Evolutionary conservation across 2,888 invertebrate species (phyloP).

Genomic region (Andrena dorsata): DNA sequence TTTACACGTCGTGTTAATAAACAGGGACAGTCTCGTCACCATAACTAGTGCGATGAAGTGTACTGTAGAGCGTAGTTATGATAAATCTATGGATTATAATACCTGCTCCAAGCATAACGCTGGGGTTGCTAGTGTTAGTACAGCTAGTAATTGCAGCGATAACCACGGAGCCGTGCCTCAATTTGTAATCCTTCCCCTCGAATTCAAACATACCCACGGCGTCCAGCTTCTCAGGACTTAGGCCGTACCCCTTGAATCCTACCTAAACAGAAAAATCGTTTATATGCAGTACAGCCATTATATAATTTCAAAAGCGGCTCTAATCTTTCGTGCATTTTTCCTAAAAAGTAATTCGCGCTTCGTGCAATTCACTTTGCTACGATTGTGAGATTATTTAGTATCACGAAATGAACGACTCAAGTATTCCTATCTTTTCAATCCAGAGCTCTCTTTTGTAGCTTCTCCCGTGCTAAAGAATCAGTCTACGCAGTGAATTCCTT

Average conservation of each 20-base stretch:
- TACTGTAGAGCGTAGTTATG: not conserved
- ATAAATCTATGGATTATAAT: conserved; percentile 49
- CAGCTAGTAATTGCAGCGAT: conserved; percentile 99
- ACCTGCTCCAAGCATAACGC: conserved; percentile 99
- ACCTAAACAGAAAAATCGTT: conserved; percentile 87
- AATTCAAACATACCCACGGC: conserved; percentile 91
- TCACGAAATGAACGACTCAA: too few species aligned
- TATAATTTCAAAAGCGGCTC: not conserved
- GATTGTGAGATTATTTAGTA: too few species aligned
- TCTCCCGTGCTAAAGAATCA: not conserved
- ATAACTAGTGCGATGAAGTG: too few species aligned
- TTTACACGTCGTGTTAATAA: not conserved
- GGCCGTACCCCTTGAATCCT: conserved; percentile 96
- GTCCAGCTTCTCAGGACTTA: conserved; percentile 88
- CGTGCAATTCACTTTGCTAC: too few species aligned
- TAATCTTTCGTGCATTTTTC: not conserved
- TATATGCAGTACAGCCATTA: not conserved
- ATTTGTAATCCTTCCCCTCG: conserved; percentile 92
- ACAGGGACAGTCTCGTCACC: not conserved
- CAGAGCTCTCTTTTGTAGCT: not conserved
- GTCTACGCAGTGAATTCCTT: not conserved
- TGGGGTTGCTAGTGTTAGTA: conserved; percentile 99
- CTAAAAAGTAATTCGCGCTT: not conserved
- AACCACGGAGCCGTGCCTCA: conserved; percentile 96
- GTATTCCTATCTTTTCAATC: too few species aligned